These are phyloP conservation scores for Macrocentrus cingulum DNA, from an alignment of 1,140 invertebrate species.

Conservation along the genomic window DNA sequence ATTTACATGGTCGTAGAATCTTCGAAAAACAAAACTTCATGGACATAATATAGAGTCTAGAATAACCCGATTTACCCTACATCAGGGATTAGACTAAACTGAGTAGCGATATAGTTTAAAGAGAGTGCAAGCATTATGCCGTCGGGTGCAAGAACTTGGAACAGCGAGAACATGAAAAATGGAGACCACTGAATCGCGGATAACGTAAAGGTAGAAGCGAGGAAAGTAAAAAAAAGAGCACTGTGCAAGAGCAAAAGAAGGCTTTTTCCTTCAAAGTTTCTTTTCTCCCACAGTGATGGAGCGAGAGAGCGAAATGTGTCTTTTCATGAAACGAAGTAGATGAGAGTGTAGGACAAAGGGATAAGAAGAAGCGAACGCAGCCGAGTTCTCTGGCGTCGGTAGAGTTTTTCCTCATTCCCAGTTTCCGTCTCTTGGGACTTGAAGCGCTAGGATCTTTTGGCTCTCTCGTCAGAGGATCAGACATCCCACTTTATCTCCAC, in stretches of 20 bases:
- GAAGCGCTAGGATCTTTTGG: slow-evolving; percentile 52
- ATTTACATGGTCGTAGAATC: no score
- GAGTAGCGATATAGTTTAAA: slow-evolving; percentile 25
- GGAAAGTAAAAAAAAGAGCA: slow-evolving; percentile 16
- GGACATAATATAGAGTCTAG: no score
- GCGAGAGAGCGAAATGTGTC: slow-evolving; percentile 27
- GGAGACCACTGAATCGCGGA: slow-evolving; percentile 13
- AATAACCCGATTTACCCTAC: no score
- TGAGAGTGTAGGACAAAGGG: slow-evolving; percentile 28
- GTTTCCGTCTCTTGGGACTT: slow-evolving; percentile 56
- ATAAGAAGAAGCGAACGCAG: slow-evolving; percentile 15
- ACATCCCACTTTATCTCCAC: slow-evolving; percentile 52
- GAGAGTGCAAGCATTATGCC: slow-evolving; percentile 12
- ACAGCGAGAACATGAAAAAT: background rate
- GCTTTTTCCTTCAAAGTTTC: slow-evolving; percentile 49
- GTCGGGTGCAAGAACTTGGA: slow-evolving; percentile 7
- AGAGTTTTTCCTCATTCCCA: slow-evolving; percentile 56
- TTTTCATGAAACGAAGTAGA: slow-evolving; percentile 20
- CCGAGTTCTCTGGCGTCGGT: slow-evolving; percentile 22
- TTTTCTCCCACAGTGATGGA: slow-evolving; percentile 33
- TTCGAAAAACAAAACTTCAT: no score
- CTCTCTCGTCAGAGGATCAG: slow-evolving; percentile 51
- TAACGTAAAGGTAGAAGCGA: slow-evolving; percentile 14
- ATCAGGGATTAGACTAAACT: slow-evolving; percentile 28
- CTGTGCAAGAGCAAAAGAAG: slow-evolving; percentile 25